Evolutionary conservation across 2,888 invertebrate genomes (phyloP), one percentile per base, ranked within the genome.

Genomic region (Heliconius sara): DNA sequence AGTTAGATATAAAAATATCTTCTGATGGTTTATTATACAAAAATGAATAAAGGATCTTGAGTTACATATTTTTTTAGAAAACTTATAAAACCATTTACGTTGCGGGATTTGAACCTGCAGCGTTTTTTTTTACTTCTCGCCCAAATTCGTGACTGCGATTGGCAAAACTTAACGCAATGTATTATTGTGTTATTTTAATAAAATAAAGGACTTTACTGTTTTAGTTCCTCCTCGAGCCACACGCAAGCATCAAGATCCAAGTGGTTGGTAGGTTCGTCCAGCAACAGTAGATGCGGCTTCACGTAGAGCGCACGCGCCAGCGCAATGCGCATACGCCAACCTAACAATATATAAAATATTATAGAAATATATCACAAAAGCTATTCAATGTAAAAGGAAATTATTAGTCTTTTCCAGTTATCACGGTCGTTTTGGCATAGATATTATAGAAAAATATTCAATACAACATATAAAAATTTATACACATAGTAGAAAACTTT

Each of bases 241-340:
- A 99, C 99, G 91, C 99, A 99, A 79, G 99, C 99, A 90, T 99
- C 99, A 85, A 99, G 96, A 96, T 99, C 99, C 83, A 99, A 96
- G 93, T 99, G 99, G 95, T 99, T 99, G 19, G 99, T 99, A 6
- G 99, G 99, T 95, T 99, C 99, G 91, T 99, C 99, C 63, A 99
- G 96, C 86, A 99, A 95, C 84, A 99, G 95, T 80, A 99, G 95
- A 89, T 99, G 99, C 0, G 99, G 99, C 91, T 99, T 99, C 71
- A 99, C 97, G 91, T 99, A 99, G 65, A 99, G 95, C 2, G 99
- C 99, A 86, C 99, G 96, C 9, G 99, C 99, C 79, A 99, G 94
- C 2, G 99, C 99, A 83, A 99, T 99, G 85, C 99, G 96, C 99
- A 99, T 99, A 81, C 99, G 96, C 99, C 99, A 99, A 87, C 99